Conservation (phyloP, 2,888 invertebrate species). For the Oligia fasciuncula region DNA sequence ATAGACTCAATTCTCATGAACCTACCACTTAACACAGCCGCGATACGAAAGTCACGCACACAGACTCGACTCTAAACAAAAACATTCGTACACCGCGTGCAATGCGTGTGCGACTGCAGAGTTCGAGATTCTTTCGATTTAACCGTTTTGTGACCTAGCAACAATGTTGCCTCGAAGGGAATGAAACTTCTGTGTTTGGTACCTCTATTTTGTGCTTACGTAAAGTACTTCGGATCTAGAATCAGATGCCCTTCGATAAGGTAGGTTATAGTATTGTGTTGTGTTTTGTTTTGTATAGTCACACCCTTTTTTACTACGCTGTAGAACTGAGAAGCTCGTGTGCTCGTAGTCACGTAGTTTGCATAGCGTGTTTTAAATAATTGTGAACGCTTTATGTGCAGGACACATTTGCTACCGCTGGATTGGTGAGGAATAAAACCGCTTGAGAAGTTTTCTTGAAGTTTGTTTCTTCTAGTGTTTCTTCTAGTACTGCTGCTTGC, state of each 20-base stretch:
- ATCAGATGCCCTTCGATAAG: constrained; percentile 41
- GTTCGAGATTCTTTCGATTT: constrained; percentile 50
- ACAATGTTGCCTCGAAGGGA: constrained; percentile 19
- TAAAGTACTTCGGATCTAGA: constrained; percentile 31
- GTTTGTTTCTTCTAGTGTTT: too few relatives aligned
- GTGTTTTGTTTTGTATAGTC: neutral
- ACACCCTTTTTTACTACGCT: constrained; percentile 36
- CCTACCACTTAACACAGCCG: constrained; percentile 5
- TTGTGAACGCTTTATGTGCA: too few relatives aligned
- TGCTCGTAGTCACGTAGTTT: neutral
- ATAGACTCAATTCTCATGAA: constrained; percentile 5
- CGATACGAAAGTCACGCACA: constrained; percentile 22
- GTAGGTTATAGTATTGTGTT: neutral
- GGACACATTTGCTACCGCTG: too few relatives aligned
- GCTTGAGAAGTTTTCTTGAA: too few relatives aligned
- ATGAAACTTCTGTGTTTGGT: neutral
- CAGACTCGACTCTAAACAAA: constrained; percentile 27
- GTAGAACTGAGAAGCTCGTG: neutral
- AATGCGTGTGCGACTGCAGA: constrained; percentile 53
- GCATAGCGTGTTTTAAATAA: neutral
- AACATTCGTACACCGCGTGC: constrained; percentile 43
- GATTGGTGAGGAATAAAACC: too few relatives aligned
- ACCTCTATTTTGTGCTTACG: neutral
- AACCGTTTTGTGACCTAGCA: constrained; percentile 30
- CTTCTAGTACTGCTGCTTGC: too few relatives aligned